These are phyloP conservation scores for Umimayanthus kanabou DNA, from an alignment of 92 coral and sea anemone species.

Conservation along the genomic window DNA sequence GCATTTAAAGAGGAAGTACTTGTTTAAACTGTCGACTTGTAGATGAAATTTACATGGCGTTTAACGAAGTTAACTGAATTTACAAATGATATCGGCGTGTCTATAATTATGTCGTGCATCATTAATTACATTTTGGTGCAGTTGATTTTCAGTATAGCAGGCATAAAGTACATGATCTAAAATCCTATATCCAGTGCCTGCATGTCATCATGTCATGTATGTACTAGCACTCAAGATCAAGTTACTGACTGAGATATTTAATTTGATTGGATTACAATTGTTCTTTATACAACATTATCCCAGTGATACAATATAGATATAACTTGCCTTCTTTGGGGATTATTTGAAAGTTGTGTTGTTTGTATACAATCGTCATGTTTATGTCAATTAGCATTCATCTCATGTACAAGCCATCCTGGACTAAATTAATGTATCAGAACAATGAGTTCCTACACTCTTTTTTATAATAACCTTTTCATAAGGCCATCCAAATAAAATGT, in stretches of 20 bases:
- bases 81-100: background rate
- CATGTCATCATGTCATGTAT: background rate
- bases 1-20: background rate
- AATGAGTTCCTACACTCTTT: no score
- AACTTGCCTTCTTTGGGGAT: background rate
- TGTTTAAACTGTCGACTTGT: background rate
- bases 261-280: slow-evolving; percentile 42
- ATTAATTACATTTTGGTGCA: background rate
- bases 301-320: no score
- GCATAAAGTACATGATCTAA: background rate
- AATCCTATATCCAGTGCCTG: background rate
- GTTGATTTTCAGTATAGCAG: background rate
- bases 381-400: no score
- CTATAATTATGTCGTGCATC: background rate
- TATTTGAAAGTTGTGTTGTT: no score
- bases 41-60: slow-evolving; percentile 21
- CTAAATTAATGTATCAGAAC: no score
- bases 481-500: no score
- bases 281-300: background rate
- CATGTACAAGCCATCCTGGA: no score
- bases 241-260: background rate
- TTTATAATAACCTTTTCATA: no score
- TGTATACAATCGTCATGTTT: no score
- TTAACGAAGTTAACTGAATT: slow-evolving; percentile 33
- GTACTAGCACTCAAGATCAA: background rate